Conservation (phyloP, 2,888 invertebrate genomes). For the Heliconius cydno region DNA sequence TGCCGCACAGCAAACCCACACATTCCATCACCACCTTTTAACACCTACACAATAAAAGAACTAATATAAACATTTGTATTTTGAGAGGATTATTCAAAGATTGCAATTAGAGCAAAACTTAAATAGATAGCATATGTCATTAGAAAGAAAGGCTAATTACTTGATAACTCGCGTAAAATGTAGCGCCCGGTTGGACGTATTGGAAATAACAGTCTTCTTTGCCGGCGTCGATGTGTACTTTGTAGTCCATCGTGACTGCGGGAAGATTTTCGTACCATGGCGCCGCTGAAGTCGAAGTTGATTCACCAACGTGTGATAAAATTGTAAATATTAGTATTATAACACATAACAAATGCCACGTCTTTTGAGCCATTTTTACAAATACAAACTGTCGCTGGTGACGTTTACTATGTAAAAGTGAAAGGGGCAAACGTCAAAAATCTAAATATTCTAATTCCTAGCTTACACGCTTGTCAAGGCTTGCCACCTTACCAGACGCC, state of each 20-base stretch:
- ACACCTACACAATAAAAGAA: slow-evolving; percentile 85
- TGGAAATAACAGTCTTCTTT: slow-evolving; percentile 97
- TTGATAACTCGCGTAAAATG: slow-evolving; percentile 97
- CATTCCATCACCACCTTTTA: slow-evolving; percentile 96
- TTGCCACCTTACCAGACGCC: no score
- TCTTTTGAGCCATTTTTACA: slow-evolving; percentile 76
- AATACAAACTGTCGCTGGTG: slow-evolving; percentile 48
- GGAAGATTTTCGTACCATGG: slow-evolving; percentile 95
- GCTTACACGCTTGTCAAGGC: no score
- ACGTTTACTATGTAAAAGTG: slow-evolving; percentile 39
- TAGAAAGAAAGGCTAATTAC: slow-evolving; percentile 75
- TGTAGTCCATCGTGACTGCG: slow-evolving; percentile 97
- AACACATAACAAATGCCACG: slow-evolving; percentile 81
- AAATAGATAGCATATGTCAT: slow-evolving; percentile 28
- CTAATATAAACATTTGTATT: slow-evolving; percentile 20
- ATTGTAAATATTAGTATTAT: slow-evolving; percentile 76
- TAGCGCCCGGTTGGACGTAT: slow-evolving; percentile 95
- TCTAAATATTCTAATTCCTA: neutral
- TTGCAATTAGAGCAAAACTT: neutral
- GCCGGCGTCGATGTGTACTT: slow-evolving; percentile 97
- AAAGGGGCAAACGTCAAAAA: slow-evolving; percentile 11
- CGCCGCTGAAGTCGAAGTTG: slow-evolving; percentile 80
- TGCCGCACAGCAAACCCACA: slow-evolving; percentile 95
- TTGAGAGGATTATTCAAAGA: neutral
- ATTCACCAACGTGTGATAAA: slow-evolving; percentile 79